A percentile compares a stretch with the other conserved stretches of the same genome.
Evolutionary conservation across 2,888 invertebrate genomes (phyloP).

Genomic region (Bembecia ichneumoniformis): DNA sequence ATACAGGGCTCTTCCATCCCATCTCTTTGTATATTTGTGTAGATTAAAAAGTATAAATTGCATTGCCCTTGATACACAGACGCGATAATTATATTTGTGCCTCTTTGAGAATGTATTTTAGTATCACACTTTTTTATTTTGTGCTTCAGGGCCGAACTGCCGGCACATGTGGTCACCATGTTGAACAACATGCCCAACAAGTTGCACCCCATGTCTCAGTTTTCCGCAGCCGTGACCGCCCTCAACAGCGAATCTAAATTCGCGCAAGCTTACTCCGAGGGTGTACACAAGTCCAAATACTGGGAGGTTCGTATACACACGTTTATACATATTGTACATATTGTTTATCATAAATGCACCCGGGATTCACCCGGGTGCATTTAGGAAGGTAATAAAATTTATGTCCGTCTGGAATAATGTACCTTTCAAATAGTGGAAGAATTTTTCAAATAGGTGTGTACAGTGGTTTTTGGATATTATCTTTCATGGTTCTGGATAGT

Average conservation of each 20-base stretch:
- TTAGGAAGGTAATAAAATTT: neutral
- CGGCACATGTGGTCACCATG: conserved; percentile 93
- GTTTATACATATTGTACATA: neutral
- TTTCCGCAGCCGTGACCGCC: conserved; percentile 91
- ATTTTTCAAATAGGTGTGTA: too few species aligned
- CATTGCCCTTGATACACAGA: too few species aligned
- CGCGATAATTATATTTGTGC: too few species aligned
- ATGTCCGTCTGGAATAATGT: neutral
- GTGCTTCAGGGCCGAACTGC: conserved; percentile 82
- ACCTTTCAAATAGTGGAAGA: too few species aligned
- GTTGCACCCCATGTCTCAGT: conserved; percentile 96
- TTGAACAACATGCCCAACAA: conserved; percentile 91
- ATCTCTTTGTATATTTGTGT: conserved; percentile 2
- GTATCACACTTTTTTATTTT: too few species aligned
- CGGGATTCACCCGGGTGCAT: neutral
- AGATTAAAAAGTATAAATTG: neutral
- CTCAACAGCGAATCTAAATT: conserved; percentile 94
- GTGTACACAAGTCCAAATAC: conserved; percentile 89
- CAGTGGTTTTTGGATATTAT: too few species aligned
- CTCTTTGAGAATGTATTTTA: too few species aligned
- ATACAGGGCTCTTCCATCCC: too few species aligned
- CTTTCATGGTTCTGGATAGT: too few species aligned
- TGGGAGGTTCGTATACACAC: conserved; percentile 78
- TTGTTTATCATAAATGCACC: neutral
- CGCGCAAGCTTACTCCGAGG: conserved; percentile 89